These are phyloP conservation scores for Saguinus midas DNA, from an alignment of 2,113 vertebrate species.

Conservation along the genomic window DNA sequence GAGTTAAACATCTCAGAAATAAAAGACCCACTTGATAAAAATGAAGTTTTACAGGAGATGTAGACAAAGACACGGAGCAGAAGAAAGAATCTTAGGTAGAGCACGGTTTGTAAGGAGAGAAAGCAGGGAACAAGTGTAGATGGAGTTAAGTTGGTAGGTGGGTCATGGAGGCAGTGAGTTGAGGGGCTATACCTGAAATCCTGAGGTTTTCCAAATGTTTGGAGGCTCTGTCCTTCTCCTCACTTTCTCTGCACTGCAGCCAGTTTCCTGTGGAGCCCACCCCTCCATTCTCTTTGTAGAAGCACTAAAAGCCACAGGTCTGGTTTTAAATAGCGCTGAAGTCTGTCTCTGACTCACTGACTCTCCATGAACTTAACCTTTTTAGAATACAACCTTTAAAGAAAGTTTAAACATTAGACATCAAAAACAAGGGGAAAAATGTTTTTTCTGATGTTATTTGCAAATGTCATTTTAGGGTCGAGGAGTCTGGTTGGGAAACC, in stretches of 20 bases:
- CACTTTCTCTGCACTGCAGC: background rate
- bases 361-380: slow-evolving; percentile 49
- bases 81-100: background rate
- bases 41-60: background rate
- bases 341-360: slow-evolving; percentile 33
- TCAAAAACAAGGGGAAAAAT: slow-evolving; percentile 34
- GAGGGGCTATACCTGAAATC: background rate
- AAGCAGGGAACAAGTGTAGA: background rate
- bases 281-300: background rate
- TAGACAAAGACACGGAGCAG: background rate
- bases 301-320: background rate
- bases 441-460: slow-evolving; percentile 54
- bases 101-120: background rate
- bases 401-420: slow-evolving; percentile 54
- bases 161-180: too few species aligned
- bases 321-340: slow-evolving; percentile 52
- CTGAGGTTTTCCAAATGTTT: background rate
- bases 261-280: background rate
- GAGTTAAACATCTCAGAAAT: background rate
- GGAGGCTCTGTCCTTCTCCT: background rate
- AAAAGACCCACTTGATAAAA: background rate
- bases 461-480: slow-evolving; percentile 50
- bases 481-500: background rate
- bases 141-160: too few species aligned
- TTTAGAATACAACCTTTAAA: slow-evolving; percentile 72